phyloP scores from a whole-genome alignment of 2,888 invertebrate genomes.

The Blastobasis adustella region DNA sequence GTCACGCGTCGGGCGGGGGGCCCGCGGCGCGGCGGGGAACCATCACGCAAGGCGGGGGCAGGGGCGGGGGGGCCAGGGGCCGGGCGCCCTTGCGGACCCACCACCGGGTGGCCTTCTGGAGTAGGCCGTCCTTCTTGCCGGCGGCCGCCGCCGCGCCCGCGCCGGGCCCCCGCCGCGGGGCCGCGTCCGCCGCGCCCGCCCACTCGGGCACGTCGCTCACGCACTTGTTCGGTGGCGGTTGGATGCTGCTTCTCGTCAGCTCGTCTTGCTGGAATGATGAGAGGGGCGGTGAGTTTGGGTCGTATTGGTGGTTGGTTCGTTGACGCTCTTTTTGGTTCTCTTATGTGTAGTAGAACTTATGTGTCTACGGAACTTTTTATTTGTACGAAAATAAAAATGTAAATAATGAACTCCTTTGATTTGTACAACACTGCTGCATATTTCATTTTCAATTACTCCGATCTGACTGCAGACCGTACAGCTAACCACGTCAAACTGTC shows the following conservation, averaged over 20 bases:
- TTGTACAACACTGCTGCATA: too few species aligned
- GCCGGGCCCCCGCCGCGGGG: slow-evolving; percentile 22
- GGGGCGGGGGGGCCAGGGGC: slow-evolving; percentile 30
- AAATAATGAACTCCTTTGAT: too few species aligned
- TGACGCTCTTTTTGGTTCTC: too few species aligned
- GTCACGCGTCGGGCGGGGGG: slow-evolving; percentile 35
- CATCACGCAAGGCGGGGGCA: slow-evolving; percentile 47
- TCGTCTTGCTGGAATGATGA: slow-evolving; percentile 75
- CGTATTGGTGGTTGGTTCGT: too few species aligned
- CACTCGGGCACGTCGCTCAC: slow-evolving; percentile 79
- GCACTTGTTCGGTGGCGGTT: slow-evolving; percentile 80
- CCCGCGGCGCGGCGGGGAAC: slow-evolving; percentile 39
- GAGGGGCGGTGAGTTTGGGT: too few species aligned
- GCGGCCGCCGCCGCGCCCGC: slow-evolving; percentile 21
- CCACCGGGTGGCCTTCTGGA: slow-evolving; percentile 71
- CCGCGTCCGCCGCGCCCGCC: slow-evolving; percentile 46
- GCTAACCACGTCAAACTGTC: too few species aligned
- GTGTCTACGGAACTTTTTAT: too few species aligned
- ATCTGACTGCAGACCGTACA: too few species aligned
- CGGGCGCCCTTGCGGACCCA: slow-evolving; percentile 70
- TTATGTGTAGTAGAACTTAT: too few species aligned
- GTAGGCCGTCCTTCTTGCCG: slow-evolving; percentile 67
- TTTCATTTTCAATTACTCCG: too few species aligned
- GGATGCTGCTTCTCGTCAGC: slow-evolving; percentile 79
- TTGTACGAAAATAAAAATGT: too few species aligned